Base-by-base conservation (phyloP, 2,888 invertebrate species). In the Acleris sparsana region DNA sequence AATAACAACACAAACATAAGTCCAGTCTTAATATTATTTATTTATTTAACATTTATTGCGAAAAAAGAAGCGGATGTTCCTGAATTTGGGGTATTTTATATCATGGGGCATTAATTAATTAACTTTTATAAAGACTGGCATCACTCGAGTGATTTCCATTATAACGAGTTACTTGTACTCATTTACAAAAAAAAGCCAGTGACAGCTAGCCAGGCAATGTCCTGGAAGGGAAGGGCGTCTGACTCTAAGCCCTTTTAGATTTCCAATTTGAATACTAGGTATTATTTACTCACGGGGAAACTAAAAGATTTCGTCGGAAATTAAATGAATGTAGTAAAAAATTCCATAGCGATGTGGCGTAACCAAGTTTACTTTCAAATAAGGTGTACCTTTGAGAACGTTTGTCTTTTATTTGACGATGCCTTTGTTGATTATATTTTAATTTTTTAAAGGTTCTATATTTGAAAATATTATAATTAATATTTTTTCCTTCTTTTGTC, bases 391-490 rank as follows among this genome's bases (percentile, higher is more conserved):
- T 20, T 53, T 20, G 55, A 16, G 7, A 44, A 1, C 20, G 18
- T 44, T 55, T 18, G 20, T 16, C 20, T 56, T 44, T 56, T 56
- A 56, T 44, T 44, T n/a, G n/a, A 18, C 43, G 39, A 17, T 33
- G 33, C 18, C 33, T 39, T n/a, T 29, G 17, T 5, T 29, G 25
- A n/a, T 7, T 52, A 20, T 52, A 16, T 29, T 7, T 22, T 46
- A 1, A 1, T 46, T 17, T 46, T 17, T 2, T 7, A 5, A 17
- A 17, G 46, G n/a, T 17, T 17, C 1, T 17, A 0, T 46, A 46
- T n/a, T n/a, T 46, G 7, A n/a, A 16, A 44, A 44, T 13, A 44
- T 44, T 6, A n/a, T n/a, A 44, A 13, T 16, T 11, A 16, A 44
- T n/a, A 5, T 2, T 46, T 5, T 7, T 17, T 46, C 17, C 46